Evolutionary conservation across 2,797 vertebrate species (phyloP), one percentile per base, ranked within the genome.

Genomic region (Galaxias olidus): DNA sequence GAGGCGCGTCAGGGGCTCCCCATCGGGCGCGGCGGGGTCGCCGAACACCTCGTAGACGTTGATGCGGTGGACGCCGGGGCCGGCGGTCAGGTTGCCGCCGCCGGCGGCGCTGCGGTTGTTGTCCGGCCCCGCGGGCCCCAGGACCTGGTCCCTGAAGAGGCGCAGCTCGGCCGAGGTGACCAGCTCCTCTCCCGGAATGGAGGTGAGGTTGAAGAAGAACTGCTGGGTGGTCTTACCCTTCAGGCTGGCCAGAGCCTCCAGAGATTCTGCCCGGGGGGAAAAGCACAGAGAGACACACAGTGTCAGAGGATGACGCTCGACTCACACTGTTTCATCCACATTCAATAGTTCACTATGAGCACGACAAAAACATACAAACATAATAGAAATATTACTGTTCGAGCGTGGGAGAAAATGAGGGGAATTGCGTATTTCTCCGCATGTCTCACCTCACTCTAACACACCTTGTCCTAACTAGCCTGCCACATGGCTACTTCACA

Each of bases 21-120:
- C 84, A 60, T 87, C 86, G 7, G 72, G 30, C 74, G 86, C 50
- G 72, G 85, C 78, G 63, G 93, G 92, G 76, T 90, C 91, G 80
- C 95, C 94, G 64, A 99, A 92, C 80, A 99, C 93, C 92, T 99
- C 98, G 86, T 96, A 98, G 92, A 99, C 94, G 93, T 98, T 99
- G 91, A 99, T 96, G 69, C 98, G 94, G 78, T 98, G 97, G 81
- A 93, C 87, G 78, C 93, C 91, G 45, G 86, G 88, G 17, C 84
- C 84, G 43, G 87, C 86, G 70, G 64, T 73, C 30, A 30, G n/a
- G 63, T 19, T 64, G 19, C 74, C 85, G 86, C 84, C 88, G 74
- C 88, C 90, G 74, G 82, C 90, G 77, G 87, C 88, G 71, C 58
- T 64, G 52, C 68, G n/a, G n/a, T n/a, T 69, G 69, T 53, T 52